phyloP scores from a whole-genome alignment of 2,888 invertebrate genomes.

The Synergus itoensis region DNA sequence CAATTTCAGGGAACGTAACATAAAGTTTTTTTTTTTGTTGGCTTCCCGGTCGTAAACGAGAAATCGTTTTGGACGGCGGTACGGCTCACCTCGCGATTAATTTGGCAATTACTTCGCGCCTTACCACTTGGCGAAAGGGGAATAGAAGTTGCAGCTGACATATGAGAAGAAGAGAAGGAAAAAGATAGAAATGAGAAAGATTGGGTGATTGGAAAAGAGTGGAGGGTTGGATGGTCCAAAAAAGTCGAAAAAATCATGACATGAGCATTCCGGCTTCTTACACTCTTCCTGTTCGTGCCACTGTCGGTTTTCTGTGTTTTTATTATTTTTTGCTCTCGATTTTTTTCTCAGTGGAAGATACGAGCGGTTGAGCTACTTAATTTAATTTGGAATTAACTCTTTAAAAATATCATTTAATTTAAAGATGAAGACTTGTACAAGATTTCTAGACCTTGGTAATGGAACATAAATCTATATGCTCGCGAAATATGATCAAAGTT shows the following conservation, averaged over 20 bases:
- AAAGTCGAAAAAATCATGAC: constrained; percentile 1
- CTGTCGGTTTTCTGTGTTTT: background rate
- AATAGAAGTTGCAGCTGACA: constrained; percentile 3
- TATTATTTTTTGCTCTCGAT: background rate
- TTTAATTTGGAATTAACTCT: background rate
- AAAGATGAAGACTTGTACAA: too few relatives aligned
- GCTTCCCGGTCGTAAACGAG: constrained; percentile 26
- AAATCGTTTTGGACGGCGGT: constrained; percentile 40
- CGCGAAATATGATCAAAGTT: constrained; percentile 28
- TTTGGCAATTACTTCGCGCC: constrained; percentile 42
- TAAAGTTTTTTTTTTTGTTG: constrained; percentile 15
- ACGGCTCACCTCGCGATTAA: constrained; percentile 33
- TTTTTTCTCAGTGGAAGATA: background rate
- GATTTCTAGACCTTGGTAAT: background rate
- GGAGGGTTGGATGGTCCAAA: background rate
- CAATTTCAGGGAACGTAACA: constrained; percentile 29
- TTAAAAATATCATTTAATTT: background rate
- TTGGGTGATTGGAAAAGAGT: constrained; percentile 1
- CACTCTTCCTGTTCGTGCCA: background rate
- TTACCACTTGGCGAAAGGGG: constrained; percentile 31
- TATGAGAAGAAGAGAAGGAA: background rate
- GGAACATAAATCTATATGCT: too few relatives aligned
- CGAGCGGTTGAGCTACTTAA: background rate
- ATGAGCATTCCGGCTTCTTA: constrained; percentile 23
- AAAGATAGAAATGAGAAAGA: background rate